phyloP scores from a whole-genome alignment of 2,113 vertebrate genomes.

The Salvator merianae region DNA sequence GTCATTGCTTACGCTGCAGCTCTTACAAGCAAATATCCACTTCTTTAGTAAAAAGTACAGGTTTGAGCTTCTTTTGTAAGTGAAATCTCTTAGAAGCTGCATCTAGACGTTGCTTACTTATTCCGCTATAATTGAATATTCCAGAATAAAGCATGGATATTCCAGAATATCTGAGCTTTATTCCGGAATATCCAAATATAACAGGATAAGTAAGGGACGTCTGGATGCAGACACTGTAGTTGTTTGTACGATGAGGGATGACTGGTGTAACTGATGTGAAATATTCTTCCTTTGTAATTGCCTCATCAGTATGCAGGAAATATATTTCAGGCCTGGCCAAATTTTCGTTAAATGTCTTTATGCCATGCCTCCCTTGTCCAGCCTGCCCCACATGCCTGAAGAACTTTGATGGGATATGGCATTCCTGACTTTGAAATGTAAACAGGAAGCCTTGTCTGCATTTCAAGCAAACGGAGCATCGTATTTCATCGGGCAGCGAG shows the following conservation, averaged over 20 bases:
- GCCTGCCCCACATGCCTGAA: neutral
- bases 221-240: no score
- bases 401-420: neutral
- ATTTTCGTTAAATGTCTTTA: neutral
- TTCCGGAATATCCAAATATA: no score
- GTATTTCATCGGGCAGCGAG: neutral
- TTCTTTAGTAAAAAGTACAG: no score
- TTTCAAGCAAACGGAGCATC: neutral
- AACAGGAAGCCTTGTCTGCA: neutral
- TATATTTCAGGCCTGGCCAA: neutral
- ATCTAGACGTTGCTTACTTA: no score
- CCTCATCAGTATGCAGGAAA: neutral
- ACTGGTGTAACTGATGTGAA: neutral
- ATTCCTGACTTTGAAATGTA: slow-evolving; percentile 3
- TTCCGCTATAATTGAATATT: no score
- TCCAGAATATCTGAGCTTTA: no score
- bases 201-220: no score
- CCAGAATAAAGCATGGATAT: no score
- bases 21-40: no score
- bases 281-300: neutral
- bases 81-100: no score
- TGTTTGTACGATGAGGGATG: neutral
- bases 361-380: neutral
- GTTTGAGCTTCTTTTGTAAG: no score
- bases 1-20: no score